Evolutionary conservation across 2,797 vertebrate genomes (phyloP).

Genomic region (Gobio occitaniae): DNA sequence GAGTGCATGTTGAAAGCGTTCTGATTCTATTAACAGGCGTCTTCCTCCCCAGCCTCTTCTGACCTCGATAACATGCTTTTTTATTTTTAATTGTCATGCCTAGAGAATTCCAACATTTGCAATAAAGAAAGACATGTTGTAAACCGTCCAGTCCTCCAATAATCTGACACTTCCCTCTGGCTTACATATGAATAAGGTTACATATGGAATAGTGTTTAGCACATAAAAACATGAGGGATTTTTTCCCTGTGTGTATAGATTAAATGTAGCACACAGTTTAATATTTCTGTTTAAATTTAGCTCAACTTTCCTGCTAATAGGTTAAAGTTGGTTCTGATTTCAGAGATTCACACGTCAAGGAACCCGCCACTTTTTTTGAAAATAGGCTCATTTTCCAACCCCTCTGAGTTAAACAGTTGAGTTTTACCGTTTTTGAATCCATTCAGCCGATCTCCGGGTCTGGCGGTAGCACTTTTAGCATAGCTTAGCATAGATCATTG

Average conservation of each 20-base stretch:
- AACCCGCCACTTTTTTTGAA: too few relatives aligned
- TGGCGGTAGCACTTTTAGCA: too few relatives aligned
- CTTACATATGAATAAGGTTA: neutral
- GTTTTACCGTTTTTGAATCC: too few relatives aligned
- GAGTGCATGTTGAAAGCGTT: constrained; percentile 80
- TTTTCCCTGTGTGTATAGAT: neutral
- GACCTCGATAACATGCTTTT: constrained; percentile 61
- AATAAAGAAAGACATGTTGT: constrained; percentile 1
- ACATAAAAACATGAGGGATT: neutral
- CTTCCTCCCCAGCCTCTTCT: constrained; percentile 80
- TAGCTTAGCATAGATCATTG: too few relatives aligned
- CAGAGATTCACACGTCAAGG: neutral
- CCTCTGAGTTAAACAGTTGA: too few relatives aligned
- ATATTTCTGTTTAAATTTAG: neutral
- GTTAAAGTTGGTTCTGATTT: neutral
- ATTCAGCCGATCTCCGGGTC: too few relatives aligned
- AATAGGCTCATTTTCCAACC: too few relatives aligned
- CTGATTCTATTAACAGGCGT: constrained; percentile 82
- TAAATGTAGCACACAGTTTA: neutral
- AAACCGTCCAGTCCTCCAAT: neutral
- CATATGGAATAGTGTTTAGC: neutral
- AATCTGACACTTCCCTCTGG: neutral
- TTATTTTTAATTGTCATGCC: constrained; percentile 60
- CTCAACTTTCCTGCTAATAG: neutral
- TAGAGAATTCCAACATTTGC: constrained; percentile 7